phyloP scores from a whole-genome alignment of 2,113 vertebrate genomes.

The Fregata magnificens region DNA sequence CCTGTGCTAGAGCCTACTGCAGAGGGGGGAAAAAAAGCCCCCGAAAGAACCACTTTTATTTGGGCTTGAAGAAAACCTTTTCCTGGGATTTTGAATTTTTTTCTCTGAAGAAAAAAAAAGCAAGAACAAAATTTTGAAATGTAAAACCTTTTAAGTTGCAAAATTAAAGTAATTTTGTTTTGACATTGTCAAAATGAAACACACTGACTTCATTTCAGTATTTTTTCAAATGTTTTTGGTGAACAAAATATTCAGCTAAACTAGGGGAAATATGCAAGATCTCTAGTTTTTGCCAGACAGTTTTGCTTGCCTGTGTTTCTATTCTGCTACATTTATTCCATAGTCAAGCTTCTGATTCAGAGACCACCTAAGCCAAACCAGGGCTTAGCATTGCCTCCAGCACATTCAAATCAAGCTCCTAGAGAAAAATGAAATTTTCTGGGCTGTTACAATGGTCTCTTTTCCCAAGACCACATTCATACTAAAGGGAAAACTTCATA shows the following conservation, averaged over 20 bases:
- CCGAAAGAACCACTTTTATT: not conserved
- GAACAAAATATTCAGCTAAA: not conserved
- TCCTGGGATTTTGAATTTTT: not conserved
- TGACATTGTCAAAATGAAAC: not conserved
- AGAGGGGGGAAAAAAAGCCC: not conserved
- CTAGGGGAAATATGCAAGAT: not conserved
- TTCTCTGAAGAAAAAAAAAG: not conserved
- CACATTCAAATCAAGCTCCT: not conserved
- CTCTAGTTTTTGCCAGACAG: not conserved
- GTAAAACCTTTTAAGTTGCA: not conserved
- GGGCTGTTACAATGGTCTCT: not conserved
- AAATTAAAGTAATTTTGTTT: conserved; percentile 1
- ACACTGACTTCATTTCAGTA: not conserved
- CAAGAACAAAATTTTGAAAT: not conserved
- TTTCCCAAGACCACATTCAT: not conserved
- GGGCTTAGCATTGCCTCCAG: not conserved
- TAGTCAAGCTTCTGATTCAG: not conserved
- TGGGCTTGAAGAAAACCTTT: not conserved
- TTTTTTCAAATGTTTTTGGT: not conserved
- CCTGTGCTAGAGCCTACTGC: not conserved
- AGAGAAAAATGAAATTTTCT: not conserved
- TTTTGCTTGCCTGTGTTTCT: not conserved
- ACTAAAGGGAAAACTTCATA: not conserved
- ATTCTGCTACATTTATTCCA: not conserved
- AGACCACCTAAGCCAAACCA: not conserved